Percentiles rank a stretch among this genome's conserved stretches.
These are phyloP conservation scores for Melopsittacus undulatus DNA, from an alignment of 2,797 vertebrate genomes.

Conservation along the genomic window DNA sequence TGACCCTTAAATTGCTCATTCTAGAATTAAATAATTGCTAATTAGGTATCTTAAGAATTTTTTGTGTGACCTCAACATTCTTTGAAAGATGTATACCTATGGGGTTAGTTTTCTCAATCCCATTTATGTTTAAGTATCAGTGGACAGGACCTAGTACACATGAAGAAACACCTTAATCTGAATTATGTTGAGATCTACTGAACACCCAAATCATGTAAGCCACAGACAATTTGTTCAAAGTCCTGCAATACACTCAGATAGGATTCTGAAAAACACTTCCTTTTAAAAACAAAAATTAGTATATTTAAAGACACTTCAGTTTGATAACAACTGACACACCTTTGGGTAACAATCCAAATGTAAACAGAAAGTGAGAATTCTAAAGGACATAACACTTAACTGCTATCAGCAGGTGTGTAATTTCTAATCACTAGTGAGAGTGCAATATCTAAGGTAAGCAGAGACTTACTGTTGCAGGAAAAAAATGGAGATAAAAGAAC, in stretches of 20 bases:
- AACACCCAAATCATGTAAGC: neutral
- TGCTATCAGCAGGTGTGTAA: neutral
- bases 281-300: neutral
- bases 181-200: neutral
- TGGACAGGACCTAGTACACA: neutral
- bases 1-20: neutral
- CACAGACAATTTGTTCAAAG: neutral
- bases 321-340: neutral
- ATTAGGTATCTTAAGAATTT: neutral
- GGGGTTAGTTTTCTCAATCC: neutral
- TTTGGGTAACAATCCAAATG: neutral
- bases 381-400: neutral
- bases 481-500: constrained; percentile 2
- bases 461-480: neutral
- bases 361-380: constrained; percentile 8
- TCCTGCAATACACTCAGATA: neutral
- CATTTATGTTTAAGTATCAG: neutral
- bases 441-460: constrained; percentile 10
- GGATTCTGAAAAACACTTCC: neutral
- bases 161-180: neutral
- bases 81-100: neutral
- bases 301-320: neutral
- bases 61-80: neutral
- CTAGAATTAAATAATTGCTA: neutral
- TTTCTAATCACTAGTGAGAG: constrained; percentile 19